These are phyloP conservation scores for Trileptium ribeirensis DNA, from an alignment of 2,888 invertebrate genomes.

Conservation along the genomic window DNA sequence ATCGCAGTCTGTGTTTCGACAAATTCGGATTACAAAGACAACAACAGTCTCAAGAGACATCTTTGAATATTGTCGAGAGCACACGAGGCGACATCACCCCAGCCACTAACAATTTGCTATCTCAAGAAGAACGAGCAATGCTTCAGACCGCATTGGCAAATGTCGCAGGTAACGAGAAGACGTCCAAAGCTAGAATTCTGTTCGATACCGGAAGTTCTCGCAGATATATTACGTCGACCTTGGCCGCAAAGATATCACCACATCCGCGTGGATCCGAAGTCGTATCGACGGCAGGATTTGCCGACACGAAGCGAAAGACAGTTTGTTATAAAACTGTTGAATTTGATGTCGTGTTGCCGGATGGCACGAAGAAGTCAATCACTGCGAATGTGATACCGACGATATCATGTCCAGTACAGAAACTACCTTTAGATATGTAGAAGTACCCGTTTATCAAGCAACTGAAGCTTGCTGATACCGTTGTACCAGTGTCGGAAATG, in stretches of 20 bases:
- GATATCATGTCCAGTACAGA: not conserved
- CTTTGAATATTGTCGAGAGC: too few species aligned
- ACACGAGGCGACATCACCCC: too few species aligned
- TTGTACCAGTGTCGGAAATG: not conserved
- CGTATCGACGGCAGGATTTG: too few species aligned
- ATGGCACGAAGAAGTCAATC: not conserved
- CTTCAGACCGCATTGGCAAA: not conserved
- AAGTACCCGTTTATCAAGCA: not conserved
- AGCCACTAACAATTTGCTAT: too few species aligned
- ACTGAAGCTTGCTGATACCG: not conserved
- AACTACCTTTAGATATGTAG: not conserved
- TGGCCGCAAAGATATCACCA: too few species aligned
- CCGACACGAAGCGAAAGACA: too few species aligned
- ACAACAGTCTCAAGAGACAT: too few species aligned
- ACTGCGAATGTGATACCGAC: not conserved
- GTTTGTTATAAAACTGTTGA: too few species aligned
- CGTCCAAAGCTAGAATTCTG: not conserved
- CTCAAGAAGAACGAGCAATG: not conserved
- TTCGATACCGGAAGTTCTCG: slow-evolving; percentile 9
- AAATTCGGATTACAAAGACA: too few species aligned
- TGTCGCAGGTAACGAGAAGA: not conserved
- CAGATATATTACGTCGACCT: too few species aligned
- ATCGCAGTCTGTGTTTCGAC: not conserved
- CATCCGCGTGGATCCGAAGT: too few species aligned
- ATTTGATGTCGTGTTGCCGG: not conserved